Evolutionary conservation across 2,113 vertebrate genomes (phyloP).

Genomic region (Cranoglanis bouderius): DNA sequence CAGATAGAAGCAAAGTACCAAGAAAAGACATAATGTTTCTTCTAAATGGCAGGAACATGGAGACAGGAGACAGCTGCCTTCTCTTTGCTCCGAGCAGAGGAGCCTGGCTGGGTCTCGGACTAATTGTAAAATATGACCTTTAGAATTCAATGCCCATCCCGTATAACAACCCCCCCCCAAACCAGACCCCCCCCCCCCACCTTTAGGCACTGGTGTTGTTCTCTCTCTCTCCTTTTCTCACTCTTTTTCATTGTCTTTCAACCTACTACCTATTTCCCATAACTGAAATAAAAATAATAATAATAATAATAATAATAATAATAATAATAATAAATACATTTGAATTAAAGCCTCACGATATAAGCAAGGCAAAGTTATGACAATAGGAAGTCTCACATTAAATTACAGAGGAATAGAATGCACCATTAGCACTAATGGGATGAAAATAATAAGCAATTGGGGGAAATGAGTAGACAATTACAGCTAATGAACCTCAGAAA

Average conservation of each 20-base stretch:
- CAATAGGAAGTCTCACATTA: constrained; percentile 16
- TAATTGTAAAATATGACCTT: constrained; percentile 45
- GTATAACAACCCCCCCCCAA: neutral
- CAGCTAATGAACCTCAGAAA: constrained; percentile 10
- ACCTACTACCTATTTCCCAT: neutral
- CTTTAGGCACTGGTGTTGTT: neutral
- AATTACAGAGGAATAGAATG: constrained; percentile 30
- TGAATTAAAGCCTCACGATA: neutral
- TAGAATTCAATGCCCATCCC: constrained; percentile 6
- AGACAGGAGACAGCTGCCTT: constrained; percentile 20
- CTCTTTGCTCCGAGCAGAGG: neutral
- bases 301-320: too few species aligned
- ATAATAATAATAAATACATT: too few species aligned
- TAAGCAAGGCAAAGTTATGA: neutral
- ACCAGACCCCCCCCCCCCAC: neutral
- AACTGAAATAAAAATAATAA: neutral
- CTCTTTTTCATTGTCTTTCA: neutral
- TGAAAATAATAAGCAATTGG: constrained; percentile 28
- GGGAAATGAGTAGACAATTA: constrained; percentile 25
- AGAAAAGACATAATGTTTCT: neutral
- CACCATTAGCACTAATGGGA: constrained; percentile 22
- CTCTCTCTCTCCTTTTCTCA: neutral
- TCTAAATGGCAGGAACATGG: neutral
- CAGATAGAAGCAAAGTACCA: neutral
- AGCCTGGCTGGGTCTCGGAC: constrained; percentile 6